These are phyloP conservation scores for Phalacrocorax brasilianus DNA, from an alignment of 2,113 vertebrate species.

Conservation along the genomic window DNA sequence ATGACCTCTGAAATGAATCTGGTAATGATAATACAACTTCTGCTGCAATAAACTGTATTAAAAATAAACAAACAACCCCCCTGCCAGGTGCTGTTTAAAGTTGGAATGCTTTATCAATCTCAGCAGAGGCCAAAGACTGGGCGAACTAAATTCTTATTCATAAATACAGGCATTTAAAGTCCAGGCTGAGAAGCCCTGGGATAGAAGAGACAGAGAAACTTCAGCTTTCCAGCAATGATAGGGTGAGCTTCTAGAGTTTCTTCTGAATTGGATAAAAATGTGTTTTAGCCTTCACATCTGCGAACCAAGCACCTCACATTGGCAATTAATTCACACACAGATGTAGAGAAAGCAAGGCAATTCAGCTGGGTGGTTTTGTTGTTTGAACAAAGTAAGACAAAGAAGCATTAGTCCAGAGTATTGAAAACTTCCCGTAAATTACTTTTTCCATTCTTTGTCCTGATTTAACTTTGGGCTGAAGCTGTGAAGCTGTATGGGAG, in stretches of 20 bases:
- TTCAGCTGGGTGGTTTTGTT: background rate
- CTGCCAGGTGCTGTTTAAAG: background rate
- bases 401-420: background rate
- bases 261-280: background rate
- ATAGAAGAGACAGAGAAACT: background rate
- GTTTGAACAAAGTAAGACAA: background rate
- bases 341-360: background rate
- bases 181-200: background rate
- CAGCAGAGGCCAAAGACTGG: background rate
- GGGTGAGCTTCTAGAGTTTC: background rate
- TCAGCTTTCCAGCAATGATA: background rate
- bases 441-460: background rate
- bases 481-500: background rate
- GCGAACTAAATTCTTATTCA: background rate
- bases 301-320: background rate
- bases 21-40: background rate
- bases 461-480: background rate
- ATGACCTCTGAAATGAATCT: background rate
- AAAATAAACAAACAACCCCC: background rate
- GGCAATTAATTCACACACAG: background rate
- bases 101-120: background rate
- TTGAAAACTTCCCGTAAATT: background rate
- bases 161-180: background rate
- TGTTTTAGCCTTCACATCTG: background rate
- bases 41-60: background rate